A percentile compares a stretch with the other conserved stretches of the same genome.
Conservation (phyloP, 2,113 vertebrate genomes). For the Alethe diademata region DNA sequence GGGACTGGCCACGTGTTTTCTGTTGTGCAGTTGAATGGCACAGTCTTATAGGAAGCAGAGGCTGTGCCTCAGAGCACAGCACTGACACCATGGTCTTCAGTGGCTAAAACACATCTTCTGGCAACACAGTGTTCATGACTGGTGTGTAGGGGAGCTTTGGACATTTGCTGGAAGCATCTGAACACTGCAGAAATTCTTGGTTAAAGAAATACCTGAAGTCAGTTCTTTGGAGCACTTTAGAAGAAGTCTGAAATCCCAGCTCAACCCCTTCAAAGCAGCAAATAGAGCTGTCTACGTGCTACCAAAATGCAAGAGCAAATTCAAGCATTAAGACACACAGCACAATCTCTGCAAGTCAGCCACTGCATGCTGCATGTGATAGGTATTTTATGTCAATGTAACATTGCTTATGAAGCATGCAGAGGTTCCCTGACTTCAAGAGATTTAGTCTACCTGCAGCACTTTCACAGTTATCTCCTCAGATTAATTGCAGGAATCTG, state of each 20-base stretch:
- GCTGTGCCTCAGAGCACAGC: background rate
- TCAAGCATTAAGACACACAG: background rate
- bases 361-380: background rate
- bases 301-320: background rate
- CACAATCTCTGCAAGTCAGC: background rate
- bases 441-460: background rate
- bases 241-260: background rate
- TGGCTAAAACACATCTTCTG: background rate
- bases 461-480: background rate
- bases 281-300: background rate
- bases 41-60: background rate
- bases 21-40: background rate
- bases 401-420: background rate
- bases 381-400: background rate
- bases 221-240: background rate
- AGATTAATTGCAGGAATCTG: background rate
- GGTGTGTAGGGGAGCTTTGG: background rate
- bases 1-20: background rate
- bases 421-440: background rate
- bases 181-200: background rate
- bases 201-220: background rate
- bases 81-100: background rate
- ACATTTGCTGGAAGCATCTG: background rate
- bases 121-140: fast-evolving
- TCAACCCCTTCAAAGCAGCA: background rate